These are phyloP conservation scores for Diadophis punctatus DNA, from an alignment of 2,113 vertebrate genomes.

Conservation along the genomic window DNA sequence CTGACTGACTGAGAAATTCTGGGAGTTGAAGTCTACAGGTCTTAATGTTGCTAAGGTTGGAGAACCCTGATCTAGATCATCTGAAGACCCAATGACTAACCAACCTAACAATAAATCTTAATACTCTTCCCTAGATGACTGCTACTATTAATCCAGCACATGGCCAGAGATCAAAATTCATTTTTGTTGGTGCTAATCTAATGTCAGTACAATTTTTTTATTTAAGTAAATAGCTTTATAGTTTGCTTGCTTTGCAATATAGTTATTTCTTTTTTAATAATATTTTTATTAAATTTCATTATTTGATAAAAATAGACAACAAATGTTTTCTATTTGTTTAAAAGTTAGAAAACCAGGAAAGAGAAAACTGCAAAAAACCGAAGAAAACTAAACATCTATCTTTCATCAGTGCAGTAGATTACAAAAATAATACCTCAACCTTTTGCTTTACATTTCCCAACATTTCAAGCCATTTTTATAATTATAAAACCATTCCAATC, in stretches of 20 bases:
- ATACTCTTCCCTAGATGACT: not conserved
- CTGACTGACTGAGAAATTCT: not conserved
- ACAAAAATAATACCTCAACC: not conserved
- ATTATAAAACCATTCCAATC: not conserved
- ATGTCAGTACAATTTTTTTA: not conserved
- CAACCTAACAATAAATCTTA: not conserved
- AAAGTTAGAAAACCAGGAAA: not conserved
- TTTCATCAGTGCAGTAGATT: not conserved
- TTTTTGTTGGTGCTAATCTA: not conserved
- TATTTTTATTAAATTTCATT: not conserved
- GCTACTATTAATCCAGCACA: not conserved
- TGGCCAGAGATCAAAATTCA: not conserved
- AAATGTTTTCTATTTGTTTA: not conserved
- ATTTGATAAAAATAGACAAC: not conserved
- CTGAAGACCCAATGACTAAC: not conserved
- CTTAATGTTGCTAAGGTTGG: not conserved
- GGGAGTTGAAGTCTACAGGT: not conserved
- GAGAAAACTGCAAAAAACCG: not conserved
- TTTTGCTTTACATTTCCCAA: not conserved
- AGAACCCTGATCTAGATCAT: not conserved
- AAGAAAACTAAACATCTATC: not conserved
- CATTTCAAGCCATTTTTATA: not conserved
- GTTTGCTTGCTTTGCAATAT: not conserved
- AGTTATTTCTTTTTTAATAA: not conserved
- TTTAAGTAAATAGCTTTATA: not conserved